A percentile compares a stretch with the other conserved stretches of the same genome.
Conservation (phyloP, 1,140 invertebrate species). For the Gonioctena quinquepunctata region DNA sequence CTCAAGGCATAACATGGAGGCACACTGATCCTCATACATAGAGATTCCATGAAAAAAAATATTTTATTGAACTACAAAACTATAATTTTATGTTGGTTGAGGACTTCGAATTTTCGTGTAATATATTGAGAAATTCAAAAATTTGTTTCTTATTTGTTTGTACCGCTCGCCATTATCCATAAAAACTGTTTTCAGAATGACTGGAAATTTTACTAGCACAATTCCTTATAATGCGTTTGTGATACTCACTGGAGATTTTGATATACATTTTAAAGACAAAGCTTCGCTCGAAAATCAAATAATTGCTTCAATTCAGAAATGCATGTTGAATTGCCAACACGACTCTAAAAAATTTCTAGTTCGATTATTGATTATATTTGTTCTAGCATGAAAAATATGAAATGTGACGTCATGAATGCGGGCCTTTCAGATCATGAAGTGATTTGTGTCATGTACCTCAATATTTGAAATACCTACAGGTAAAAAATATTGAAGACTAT, state of each 20-base stretch:
- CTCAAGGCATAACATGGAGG: too few species aligned
- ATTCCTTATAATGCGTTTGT: background rate
- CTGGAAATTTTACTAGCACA: background rate
- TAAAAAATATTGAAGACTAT: background rate
- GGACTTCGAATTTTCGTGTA: too few species aligned
- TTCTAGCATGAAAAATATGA: background rate
- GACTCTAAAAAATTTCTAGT: background rate
- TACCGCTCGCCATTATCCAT: background rate
- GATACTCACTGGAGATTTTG: constrained; percentile 1
- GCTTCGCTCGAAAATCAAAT: background rate
- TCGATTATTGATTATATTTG: background rate
- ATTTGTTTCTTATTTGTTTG: background rate
- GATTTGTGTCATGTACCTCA: background rate
- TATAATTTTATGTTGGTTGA: too few species aligned
- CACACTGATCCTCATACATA: too few species aligned
- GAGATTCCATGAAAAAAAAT: too few species aligned
- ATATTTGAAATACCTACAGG: background rate
- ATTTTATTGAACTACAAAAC: too few species aligned
- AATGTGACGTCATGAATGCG: background rate
- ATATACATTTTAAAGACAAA: background rate
- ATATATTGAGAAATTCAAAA: background rate
- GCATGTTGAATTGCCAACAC: background rate
- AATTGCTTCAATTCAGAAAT: background rate
- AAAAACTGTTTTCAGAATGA: background rate
- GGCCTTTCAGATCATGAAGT: background rate